Percentiles rank a stretch among this genome's conserved stretches.
phyloP scores from a whole-genome alignment of 2,113 vertebrate species.

The Melanerpes aurifrons region DNA sequence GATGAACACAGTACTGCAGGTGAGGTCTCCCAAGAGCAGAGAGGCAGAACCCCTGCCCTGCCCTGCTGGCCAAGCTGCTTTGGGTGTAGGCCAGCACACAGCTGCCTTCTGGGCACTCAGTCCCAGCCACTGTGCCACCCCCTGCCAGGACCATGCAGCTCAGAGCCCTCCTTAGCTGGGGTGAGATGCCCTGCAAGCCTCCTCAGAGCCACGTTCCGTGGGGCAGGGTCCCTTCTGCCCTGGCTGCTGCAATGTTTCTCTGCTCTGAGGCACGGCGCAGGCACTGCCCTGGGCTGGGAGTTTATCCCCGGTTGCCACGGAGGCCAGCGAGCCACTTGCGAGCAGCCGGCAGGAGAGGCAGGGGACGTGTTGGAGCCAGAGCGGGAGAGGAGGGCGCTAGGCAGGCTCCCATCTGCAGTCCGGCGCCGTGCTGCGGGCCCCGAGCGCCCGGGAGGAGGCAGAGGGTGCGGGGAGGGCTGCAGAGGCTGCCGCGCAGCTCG shows the following conservation, averaged over 20 bases:
- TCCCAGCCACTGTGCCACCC: fast-evolving
- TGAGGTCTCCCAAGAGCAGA: too few relatives aligned
- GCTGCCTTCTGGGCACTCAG: too few relatives aligned
- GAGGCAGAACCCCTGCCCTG: too few relatives aligned
- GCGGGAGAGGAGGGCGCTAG: fast-evolving
- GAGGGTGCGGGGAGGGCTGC: neutral
- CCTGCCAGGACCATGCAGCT: neutral
- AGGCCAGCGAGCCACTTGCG: neutral
- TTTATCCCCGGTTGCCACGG: fast-evolving
- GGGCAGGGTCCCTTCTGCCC: fast-evolving
- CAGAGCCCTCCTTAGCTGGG: fast-evolving
- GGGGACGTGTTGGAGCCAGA: neutral
- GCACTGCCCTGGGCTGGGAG: neutral
- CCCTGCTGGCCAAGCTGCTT: too few relatives aligned
- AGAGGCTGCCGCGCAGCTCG: neutral
- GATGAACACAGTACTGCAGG: too few relatives aligned
- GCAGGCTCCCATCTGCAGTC: neutral
- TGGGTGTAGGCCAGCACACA: too few relatives aligned
- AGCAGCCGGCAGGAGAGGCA: neutral
- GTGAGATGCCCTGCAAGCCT: neutral
- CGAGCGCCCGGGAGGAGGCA: neutral
- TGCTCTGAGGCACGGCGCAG: fast-evolving
- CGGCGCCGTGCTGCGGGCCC: neutral
- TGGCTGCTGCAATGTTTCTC: fast-evolving
- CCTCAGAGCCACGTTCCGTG: fast-evolving